A percentile compares a stretch with the other conserved stretches of the same genome.
Conservation (phyloP, 2,113 vertebrate genomes). For the Corythaeola cristata region DNA sequence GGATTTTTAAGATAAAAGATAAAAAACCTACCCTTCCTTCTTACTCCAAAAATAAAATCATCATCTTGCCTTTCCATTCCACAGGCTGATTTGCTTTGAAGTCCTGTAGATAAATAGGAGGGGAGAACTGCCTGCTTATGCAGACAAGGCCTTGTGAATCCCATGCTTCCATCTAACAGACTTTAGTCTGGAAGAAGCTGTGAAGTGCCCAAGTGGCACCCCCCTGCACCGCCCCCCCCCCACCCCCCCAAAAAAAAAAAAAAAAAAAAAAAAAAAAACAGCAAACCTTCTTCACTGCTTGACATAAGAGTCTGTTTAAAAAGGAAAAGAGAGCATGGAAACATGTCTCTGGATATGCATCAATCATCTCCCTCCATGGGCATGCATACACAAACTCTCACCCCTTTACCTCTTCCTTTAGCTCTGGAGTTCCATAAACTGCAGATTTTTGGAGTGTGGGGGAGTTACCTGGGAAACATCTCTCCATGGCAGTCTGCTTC, state of each 20-base stretch:
- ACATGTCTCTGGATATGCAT: neutral
- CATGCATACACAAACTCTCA: neutral
- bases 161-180: neutral
- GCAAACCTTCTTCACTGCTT: neutral
- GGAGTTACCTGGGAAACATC: neutral
- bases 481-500: neutral
- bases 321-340: neutral
- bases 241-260: too few relatives aligned
- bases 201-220: neutral
- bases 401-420: neutral
- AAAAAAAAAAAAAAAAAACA: too few relatives aligned
- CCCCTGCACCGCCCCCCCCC: neutral
- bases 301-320: neutral
- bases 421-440: neutral
- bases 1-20: neutral
- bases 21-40: neutral
- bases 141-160: neutral
- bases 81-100: neutral
- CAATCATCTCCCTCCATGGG: neutral
- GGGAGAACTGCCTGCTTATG: neutral
- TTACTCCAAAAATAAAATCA: neutral
- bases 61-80: neutral
- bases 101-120: neutral
- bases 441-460: neutral
- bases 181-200: neutral